Percentiles rank a stretch among this genome's conserved stretches.
These are phyloP conservation scores for Megalopta genalis DNA, from an alignment of 1,140 invertebrate genomes.

Conservation along the genomic window DNA sequence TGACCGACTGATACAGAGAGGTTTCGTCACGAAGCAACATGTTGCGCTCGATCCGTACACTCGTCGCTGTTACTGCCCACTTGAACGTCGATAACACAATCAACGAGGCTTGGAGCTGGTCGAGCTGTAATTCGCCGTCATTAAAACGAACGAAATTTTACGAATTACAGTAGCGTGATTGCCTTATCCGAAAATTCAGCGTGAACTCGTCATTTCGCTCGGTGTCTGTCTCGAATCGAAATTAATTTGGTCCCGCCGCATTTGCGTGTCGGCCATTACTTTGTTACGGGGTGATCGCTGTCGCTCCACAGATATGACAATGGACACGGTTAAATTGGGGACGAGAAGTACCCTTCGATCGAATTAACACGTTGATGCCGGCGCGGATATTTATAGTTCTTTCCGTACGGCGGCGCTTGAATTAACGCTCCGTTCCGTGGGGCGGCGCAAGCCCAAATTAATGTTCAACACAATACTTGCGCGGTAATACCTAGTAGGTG, in stretches of 20 bases:
- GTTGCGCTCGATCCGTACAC: background rate
- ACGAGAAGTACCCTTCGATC: too few relatives aligned
- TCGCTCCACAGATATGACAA: too few relatives aligned
- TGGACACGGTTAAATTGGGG: too few relatives aligned
- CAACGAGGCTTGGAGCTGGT: background rate
- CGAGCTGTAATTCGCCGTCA: background rate
- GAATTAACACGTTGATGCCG: too few relatives aligned
- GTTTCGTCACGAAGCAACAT: background rate
- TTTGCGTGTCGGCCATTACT: too few relatives aligned
- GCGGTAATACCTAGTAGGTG: too few relatives aligned
- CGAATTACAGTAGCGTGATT: background rate
- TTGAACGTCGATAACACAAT: slow-evolving; percentile 1
- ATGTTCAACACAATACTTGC: too few relatives aligned
- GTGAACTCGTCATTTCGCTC: background rate
- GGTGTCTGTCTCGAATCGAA: background rate
- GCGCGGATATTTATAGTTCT: too few relatives aligned
- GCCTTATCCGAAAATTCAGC: background rate
- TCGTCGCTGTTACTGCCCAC: too few relatives aligned
- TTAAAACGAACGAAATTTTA: slow-evolving; percentile 7
- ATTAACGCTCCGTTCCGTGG: too few relatives aligned
- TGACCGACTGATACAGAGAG: background rate
- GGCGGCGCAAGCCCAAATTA: too few relatives aligned
- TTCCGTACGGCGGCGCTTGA: too few relatives aligned
- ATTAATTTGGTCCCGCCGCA: background rate
- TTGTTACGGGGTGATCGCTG: background rate